phyloP scores from a whole-genome alignment of 2,797 vertebrate species.

The Tenualosa ilisha region DNA sequence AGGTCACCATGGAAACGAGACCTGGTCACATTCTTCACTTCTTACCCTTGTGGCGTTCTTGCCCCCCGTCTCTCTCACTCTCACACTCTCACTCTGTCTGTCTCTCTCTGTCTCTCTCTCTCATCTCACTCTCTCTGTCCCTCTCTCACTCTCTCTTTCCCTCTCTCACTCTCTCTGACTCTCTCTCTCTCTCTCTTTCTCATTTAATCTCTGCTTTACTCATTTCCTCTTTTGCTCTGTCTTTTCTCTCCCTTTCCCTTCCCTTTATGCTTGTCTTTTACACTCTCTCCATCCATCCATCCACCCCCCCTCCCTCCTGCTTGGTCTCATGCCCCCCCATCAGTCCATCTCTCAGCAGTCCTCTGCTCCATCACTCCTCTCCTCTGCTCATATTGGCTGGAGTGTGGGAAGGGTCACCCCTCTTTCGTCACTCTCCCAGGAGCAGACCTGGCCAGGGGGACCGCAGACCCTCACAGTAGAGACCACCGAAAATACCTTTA shows the following conservation, averaged over 20 bases:
- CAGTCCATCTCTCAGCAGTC: not conserved
- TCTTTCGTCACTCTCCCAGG: not conserved
- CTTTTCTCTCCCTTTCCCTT: not conserved
- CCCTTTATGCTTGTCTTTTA: not conserved
- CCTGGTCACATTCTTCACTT: conserved; percentile 39
- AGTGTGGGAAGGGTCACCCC: conserved; percentile 24
- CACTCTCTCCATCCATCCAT: conserved; percentile 24
- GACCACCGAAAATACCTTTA: not conserved
- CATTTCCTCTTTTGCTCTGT: not conserved
- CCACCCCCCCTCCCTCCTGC: not conserved
- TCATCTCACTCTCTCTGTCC: not conserved
- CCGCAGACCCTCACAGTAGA: not conserved
- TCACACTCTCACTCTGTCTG: not conserved
- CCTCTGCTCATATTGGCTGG: not conserved
- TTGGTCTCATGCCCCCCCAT: not conserved
- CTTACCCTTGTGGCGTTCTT: conserved; percentile 23
- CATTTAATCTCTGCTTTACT: not conserved
- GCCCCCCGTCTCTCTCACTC: not conserved
- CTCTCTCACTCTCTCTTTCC: not conserved
- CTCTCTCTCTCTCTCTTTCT: not conserved
- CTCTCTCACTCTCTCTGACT: not conserved
- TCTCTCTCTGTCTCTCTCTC: not conserved
- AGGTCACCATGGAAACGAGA: conserved; percentile 40
- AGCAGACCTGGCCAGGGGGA: not conserved
- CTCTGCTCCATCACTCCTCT: not conserved